These are phyloP conservation scores for Microchrysa polita DNA, from an alignment of 2,888 invertebrate genomes.

Conservation along the genomic window DNA sequence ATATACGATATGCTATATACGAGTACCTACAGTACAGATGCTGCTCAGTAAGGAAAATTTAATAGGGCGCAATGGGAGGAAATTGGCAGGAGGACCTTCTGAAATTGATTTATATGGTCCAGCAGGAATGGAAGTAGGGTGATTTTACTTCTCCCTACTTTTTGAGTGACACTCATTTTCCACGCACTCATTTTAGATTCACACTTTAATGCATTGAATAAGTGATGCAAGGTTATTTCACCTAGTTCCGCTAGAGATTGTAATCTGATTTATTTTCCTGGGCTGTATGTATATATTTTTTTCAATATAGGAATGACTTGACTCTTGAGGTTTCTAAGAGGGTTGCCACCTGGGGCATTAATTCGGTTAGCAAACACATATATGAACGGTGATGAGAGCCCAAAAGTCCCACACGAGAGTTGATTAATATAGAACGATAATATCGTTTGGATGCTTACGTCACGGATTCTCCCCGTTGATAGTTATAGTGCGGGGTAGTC, in stretches of 20 bases:
- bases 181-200: not conserved
- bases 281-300: too few species aligned
- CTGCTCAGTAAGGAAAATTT: conserved; percentile 17
- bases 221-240: too few species aligned
- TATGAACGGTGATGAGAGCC: conserved; percentile 25
- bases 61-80: conserved; percentile 30
- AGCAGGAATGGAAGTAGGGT: not conserved
- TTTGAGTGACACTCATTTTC: not conserved
- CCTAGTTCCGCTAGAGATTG: not conserved
- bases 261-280: not conserved
- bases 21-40: not conserved
- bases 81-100: conserved; percentile 32
- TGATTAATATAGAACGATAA: conserved; percentile 16
- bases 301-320: conserved; percentile 9
- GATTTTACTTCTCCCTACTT: not conserved
- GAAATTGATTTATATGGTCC: conserved; percentile 42
- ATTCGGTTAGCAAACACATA: conserved; percentile 24
- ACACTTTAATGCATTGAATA: too few species aligned
- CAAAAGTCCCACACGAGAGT: conserved; percentile 22
- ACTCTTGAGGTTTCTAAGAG: not conserved
- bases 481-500: conserved; percentile 32
- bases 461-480: conserved; percentile 30
- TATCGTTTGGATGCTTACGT: conserved; percentile 39
- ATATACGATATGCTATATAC: too few species aligned
- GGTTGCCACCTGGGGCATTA: conserved; percentile 7